These are phyloP conservation scores for Protobothrops mucrosquamatus DNA, from an alignment of 2,113 vertebrate species.

Conservation along the genomic window DNA sequence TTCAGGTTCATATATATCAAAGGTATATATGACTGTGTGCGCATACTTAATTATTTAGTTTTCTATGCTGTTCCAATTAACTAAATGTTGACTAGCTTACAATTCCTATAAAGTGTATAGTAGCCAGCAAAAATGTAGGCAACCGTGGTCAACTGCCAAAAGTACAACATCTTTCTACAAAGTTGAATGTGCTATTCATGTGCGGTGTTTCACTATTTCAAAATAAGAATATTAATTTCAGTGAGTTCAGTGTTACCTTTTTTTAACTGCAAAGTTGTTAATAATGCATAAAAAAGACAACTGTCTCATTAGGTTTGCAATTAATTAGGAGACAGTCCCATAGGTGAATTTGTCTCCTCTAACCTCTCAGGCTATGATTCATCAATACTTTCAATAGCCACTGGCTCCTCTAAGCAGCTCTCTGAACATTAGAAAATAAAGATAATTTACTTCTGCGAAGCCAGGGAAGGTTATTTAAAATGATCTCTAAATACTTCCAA, in stretches of 20 bases:
- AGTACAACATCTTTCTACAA: not conserved
- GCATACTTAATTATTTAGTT: not conserved
- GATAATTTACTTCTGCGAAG: not conserved
- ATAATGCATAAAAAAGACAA: not conserved
- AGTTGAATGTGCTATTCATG: not conserved
- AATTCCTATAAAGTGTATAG: not conserved
- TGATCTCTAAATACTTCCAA: not conserved
- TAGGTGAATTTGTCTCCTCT: not conserved
- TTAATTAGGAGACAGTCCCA: not conserved
- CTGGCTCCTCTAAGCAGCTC: not conserved
- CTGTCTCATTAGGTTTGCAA: not conserved
- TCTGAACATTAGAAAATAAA: not conserved
- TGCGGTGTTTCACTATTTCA: not conserved
- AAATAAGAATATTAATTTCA: not conserved
- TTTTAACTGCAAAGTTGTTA: not conserved
- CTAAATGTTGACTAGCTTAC: not conserved
- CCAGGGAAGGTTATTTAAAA: not conserved
- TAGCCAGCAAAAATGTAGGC: not conserved
- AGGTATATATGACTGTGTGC: not conserved
- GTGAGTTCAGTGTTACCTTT: not conserved
- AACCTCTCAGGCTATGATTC: not conserved
- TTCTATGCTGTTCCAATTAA: not conserved
- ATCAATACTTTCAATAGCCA: not conserved
- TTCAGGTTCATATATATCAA: slow-evolving; percentile 12
- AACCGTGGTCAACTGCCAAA: not conserved